Evolutionary conservation across 2,113 vertebrate genomes (phyloP), one percentile per base, ranked within the genome.

Genomic region (Sitta europaea): DNA sequence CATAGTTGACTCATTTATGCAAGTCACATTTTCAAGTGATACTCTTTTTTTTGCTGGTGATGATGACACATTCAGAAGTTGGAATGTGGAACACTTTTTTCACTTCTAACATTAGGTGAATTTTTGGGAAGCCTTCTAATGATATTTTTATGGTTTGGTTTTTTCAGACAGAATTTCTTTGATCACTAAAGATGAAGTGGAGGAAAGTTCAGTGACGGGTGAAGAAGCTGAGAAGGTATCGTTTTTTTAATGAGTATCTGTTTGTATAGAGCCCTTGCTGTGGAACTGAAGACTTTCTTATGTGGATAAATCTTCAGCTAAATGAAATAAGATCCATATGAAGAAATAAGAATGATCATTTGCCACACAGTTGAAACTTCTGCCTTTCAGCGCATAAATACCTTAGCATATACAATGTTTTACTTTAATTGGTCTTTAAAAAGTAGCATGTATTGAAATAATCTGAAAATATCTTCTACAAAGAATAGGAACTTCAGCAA

Each of bases 201-300:
- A 98, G 71, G 98, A 97, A 98, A 99, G 99, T 95, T 92, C 76
- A 0, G 92, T 99, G 73, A 99, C 98, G 55, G 96, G 96, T 63
- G 97, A 97, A 29, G 99, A 99, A 82, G 99, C 99, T 83, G 97
- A 96, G 88, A 97, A 99, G 99, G 99, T 99, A 98, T 33, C 1
- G 0, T 21, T 38, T 57, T 88, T 75, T 57, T 86, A 86, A 78
- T 66, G 31, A 92, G 48, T 16, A 55, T 62, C 31, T 94, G 23
- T 88, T 76, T 88, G n/a, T 77, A 15, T 58, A 19, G 40, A 78
- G 23, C 28, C 27, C 7, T 17, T 74, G 59, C 61, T 51, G 25
- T 94, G 77, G 86, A 96, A 66, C 47, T 90, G 51, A 80, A 92
- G 20, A 29, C 14, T 82, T 94, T 61, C 42, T 72, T 53, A 33